Conservation (phyloP, 2,888 invertebrate species). For the Pachydiplax longipennis region DNA sequence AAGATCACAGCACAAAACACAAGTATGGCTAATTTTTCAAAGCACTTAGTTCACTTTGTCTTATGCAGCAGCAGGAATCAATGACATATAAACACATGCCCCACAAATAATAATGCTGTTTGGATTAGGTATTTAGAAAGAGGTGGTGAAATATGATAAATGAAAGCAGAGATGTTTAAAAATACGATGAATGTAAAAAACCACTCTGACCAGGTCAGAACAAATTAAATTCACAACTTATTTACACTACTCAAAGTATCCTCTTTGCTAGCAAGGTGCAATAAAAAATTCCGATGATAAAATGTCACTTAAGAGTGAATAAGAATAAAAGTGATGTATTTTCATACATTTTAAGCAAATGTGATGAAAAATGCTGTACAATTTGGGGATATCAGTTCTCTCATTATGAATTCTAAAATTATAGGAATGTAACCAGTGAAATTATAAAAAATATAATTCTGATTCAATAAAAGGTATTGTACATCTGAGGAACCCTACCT, state of each 20-base stretch:
- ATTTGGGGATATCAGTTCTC: too few relatives aligned
- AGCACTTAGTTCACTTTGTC: slow-evolving; percentile 25
- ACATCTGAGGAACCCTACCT: too few relatives aligned
- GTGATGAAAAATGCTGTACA: too few relatives aligned
- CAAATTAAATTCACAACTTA: background rate
- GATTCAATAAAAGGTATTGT: too few relatives aligned
- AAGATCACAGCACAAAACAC: slow-evolving; percentile 42
- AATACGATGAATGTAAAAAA: background rate
- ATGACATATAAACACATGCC: slow-evolving; percentile 5
- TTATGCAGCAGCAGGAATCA: slow-evolving; percentile 32
- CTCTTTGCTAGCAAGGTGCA: background rate
- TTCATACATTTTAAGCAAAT: too few relatives aligned
- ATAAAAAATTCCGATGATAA: background rate
- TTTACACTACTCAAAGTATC: background rate
- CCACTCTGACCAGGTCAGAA: slow-evolving; percentile 31
- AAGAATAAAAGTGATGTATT: too few relatives aligned
- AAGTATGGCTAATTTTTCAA: background rate
- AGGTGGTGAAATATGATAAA: background rate
- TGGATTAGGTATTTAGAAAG: background rate
- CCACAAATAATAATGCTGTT: slow-evolving; percentile 12
- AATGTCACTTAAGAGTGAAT: too few relatives aligned
- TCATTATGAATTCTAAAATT: too few relatives aligned
- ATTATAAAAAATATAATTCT: too few relatives aligned
- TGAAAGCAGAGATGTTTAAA: background rate
- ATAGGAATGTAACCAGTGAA: too few relatives aligned